Percentiles rank a stretch among this genome's conserved stretches.
phyloP scores from a whole-genome alignment of 2,888 invertebrate genomes.

The Parnassius glacialis region DNA sequence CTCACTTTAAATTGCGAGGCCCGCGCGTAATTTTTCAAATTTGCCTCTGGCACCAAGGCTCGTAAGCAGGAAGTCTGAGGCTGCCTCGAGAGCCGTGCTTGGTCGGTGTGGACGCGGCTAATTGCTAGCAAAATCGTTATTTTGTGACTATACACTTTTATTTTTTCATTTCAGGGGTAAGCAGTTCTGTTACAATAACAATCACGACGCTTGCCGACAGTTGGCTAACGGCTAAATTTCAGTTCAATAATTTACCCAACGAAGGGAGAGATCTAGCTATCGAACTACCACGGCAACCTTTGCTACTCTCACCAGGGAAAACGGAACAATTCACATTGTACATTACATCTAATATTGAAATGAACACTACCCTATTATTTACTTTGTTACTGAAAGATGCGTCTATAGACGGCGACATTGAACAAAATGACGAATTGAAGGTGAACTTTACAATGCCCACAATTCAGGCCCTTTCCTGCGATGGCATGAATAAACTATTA shows the following conservation, averaged over 20 bases:
- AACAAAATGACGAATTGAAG: slow-evolving; percentile 50
- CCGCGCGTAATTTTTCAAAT: too few species aligned
- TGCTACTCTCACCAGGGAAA: slow-evolving; percentile 61
- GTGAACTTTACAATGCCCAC: slow-evolving; percentile 60
- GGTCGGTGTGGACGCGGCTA: too few species aligned
- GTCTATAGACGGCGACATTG: slow-evolving; percentile 52
- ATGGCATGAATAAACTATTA: slow-evolving; percentile 58
- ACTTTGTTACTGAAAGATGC: slow-evolving; percentile 59
- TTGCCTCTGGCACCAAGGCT: too few species aligned
- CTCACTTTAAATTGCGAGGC: too few species aligned
- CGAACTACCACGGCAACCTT: slow-evolving; percentile 61
- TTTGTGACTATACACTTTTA: background rate
- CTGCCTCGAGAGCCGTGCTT: too few species aligned
- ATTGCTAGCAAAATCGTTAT: too few species aligned
- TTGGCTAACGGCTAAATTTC: slow-evolving; percentile 65
- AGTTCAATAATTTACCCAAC: slow-evolving; percentile 50
- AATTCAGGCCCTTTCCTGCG: slow-evolving; percentile 63
- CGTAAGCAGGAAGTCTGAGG: too few species aligned
- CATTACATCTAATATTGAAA: slow-evolving; percentile 59
- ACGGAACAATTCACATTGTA: slow-evolving; percentile 55
- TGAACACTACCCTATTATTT: slow-evolving; percentile 48
- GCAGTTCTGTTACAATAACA: slow-evolving; percentile 47
- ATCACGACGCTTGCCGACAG: slow-evolving; percentile 59
- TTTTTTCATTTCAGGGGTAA: slow-evolving; percentile 47
- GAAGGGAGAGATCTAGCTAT: slow-evolving; percentile 49